Base-by-base conservation (phyloP, 2,888 invertebrate genomes). In the Antitype chi region DNA sequence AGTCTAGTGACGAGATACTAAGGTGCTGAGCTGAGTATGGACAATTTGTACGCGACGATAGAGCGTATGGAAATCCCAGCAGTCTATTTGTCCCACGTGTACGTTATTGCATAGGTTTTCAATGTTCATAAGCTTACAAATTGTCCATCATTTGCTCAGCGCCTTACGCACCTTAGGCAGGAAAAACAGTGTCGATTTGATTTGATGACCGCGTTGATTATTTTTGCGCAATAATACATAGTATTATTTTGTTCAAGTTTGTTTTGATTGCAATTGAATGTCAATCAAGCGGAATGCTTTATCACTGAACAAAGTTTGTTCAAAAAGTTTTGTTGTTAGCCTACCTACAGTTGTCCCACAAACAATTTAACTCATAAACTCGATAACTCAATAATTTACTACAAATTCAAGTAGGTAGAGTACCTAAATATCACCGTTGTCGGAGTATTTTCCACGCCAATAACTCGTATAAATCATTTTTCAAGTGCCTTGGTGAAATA, bases 1-100 rank as follows among this genome's bases (percentile, higher is more conserved):
- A 95, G 95, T 93, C 20, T 25, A 57, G 23, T 76, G 63, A n/a
- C 4, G 55, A 57, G n/a, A 59, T 38, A 68, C 32, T 68, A 60
- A 20, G 17, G 11, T 17, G 23, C 57, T 32, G 32, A n/a, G 32
- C 7, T 32, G 28, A 38, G n/a, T 20, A n/a, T 60, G n/a, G n/a
- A 11, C 11, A n/a, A 32, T 32, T 11, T 55, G 1, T n/a, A 15
- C 13, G 15, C 17, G 32, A 47, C 20, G 32, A 55, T 32, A n/a
- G 17, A 32, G 53, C 3, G 6, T 49, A 6, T 23, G 28, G 20
- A 59, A 59, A 59, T 68, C n/a, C 32, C 55, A 11, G 38, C 5
- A n/a, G 17, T 4, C 17, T 57, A 32, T n/a, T 17, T 55, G 2
- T 11, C n/a, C 23, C 28, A 49, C n/a, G 11, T 32, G n/a, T 32